Conservation (phyloP, 1,140 invertebrate genomes). For the Scaptomyza pallida region DNA sequence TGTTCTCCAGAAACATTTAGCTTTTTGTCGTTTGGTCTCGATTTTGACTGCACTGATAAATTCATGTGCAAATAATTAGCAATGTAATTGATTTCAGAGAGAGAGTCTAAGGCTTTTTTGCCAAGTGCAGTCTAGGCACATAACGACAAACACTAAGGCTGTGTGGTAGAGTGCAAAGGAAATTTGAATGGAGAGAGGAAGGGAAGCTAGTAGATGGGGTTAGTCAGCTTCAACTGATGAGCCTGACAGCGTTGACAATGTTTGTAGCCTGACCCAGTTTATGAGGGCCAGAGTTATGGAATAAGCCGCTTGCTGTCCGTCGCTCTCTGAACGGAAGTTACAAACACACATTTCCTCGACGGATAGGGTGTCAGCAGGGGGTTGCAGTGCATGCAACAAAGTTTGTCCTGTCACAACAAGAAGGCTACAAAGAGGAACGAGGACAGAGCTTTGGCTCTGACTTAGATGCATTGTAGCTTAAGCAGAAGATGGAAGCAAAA, state of each 20-base stretch:
- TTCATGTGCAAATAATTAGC: too few species aligned
- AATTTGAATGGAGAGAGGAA: too few species aligned
- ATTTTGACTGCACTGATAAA: too few species aligned
- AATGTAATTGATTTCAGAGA: too few species aligned
- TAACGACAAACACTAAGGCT: too few species aligned
- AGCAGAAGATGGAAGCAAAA: neutral
- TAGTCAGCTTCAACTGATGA: conserved; percentile 4
- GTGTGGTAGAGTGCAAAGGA: too few species aligned
- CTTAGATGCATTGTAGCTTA: neutral
- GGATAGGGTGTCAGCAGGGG: neutral
- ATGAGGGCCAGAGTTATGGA: conserved; percentile 20
- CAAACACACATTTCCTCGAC: conserved; percentile 33
- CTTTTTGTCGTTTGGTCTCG: too few species aligned
- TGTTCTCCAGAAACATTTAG: too few species aligned
- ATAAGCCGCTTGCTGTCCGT: conserved; percentile 19
- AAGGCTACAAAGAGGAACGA: neutral
- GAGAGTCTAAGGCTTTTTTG: too few species aligned
- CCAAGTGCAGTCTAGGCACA: too few species aligned
- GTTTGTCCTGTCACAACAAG: neutral
- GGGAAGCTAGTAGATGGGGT: too few species aligned
- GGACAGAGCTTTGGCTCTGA: neutral
- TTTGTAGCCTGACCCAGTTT: conserved; percentile 45
- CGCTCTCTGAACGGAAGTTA: conserved; percentile 29
- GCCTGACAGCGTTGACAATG: conserved; percentile 32
- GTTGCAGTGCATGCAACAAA: conserved; percentile 2